phyloP scores from a whole-genome alignment of 2,797 vertebrate species.

The Rhinella marina region DNA sequence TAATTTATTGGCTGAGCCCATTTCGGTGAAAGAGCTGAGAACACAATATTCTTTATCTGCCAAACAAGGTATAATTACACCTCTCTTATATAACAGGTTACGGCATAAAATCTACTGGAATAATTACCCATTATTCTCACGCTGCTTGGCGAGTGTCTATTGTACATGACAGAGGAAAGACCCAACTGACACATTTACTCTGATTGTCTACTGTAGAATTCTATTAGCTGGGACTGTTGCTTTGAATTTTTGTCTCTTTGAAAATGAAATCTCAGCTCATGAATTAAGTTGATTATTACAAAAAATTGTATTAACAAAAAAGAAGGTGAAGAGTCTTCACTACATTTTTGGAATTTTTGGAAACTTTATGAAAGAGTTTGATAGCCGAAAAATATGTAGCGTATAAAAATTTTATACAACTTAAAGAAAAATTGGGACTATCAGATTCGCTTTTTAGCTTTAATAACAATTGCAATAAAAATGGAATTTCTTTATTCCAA shows the following conservation, averaged over 20 bases:
- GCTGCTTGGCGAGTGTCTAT: not conserved
- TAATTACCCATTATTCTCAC: conserved; percentile 10
- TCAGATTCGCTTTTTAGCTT: too few species aligned
- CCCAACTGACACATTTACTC: not conserved
- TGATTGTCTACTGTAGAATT: not conserved
- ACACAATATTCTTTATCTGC: conserved; percentile 37
- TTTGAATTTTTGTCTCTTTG: not conserved
- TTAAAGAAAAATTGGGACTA: too few species aligned
- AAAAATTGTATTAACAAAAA: not conserved
- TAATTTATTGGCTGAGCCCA: conserved; percentile 28
- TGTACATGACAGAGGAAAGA: not conserved
- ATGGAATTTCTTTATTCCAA: too few species aligned
- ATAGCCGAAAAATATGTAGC: too few species aligned
- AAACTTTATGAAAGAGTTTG: not conserved
- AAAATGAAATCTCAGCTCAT: not conserved
- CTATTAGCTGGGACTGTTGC: not conserved
- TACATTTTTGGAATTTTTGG: not conserved
- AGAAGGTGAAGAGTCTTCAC: not conserved
- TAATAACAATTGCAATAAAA: too few species aligned
- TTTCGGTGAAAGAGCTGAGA: conserved; percentile 2
- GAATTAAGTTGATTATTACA: not conserved
- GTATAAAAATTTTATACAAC: too few species aligned
- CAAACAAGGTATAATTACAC: conserved; percentile 30
- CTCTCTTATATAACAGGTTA: conserved; percentile 46
- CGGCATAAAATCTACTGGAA: not conserved